Evolutionary conservation across 2,888 invertebrate species (phyloP).

Genomic region (Lacanobia wlatinum): DNA sequence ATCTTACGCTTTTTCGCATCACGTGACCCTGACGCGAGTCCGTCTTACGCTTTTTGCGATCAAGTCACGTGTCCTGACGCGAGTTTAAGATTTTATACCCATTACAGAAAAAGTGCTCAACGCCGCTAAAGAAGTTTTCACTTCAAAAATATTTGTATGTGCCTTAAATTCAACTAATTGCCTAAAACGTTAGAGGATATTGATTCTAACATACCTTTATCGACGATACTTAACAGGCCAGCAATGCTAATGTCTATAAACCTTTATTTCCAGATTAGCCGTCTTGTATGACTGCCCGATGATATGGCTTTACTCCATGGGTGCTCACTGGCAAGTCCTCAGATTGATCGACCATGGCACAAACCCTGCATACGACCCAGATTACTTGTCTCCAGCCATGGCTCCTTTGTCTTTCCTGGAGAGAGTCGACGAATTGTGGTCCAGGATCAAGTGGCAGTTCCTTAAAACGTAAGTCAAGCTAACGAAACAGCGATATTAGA

Average conservation of each 20-base stretch:
- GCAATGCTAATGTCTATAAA: not conserved
- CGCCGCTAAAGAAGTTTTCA: too few relatives aligned
- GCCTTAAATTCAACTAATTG: too few relatives aligned
- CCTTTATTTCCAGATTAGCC: constrained; percentile 66
- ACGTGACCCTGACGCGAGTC: too few relatives aligned
- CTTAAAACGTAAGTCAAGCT: constrained; percentile 64
- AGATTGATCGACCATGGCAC: constrained; percentile 71
- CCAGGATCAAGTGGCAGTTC: constrained; percentile 58
- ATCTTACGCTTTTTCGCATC: too few relatives aligned
- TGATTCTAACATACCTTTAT: too few relatives aligned
- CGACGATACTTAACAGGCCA: too few relatives aligned
- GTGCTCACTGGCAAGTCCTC: constrained; percentile 70
- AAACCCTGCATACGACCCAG: constrained; percentile 73
- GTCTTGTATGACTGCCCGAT: constrained; percentile 74
- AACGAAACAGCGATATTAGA: not conserved
- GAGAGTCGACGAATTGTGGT: constrained; percentile 68
- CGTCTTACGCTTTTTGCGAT: too few relatives aligned
- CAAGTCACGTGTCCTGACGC: too few relatives aligned
- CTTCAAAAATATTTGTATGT: too few relatives aligned
- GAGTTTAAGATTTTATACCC: too few relatives aligned
- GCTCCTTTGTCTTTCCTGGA: constrained; percentile 68
- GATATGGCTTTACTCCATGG: constrained; percentile 76
- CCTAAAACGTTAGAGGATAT: too few relatives aligned
- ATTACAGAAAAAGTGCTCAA: too few relatives aligned
- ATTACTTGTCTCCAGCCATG: constrained; percentile 60